Percentiles rank a stretch among this genome's conserved stretches.
Evolutionary conservation across 2,113 vertebrate species (phyloP).

Genomic region (Thunnus maccoyii): DNA sequence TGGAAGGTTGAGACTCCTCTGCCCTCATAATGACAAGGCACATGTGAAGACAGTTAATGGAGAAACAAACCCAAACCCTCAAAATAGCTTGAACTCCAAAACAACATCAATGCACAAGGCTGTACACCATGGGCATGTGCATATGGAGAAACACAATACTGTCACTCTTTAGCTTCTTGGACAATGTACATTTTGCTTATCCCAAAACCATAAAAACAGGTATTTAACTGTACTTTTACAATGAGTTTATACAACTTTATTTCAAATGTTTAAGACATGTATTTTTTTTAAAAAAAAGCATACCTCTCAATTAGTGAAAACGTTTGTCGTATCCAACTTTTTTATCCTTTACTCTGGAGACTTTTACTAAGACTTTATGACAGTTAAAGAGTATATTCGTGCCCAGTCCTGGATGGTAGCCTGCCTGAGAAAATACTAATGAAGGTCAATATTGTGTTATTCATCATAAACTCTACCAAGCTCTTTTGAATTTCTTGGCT

Average conservation of each 20-base stretch:
- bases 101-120: constrained; percentile 44
- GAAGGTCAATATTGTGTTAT: constrained; percentile 11
- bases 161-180: not conserved
- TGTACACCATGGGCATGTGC: not conserved
- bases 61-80: constrained; percentile 72
- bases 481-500: constrained; percentile 18
- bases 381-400: not conserved
- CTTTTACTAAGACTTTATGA: constrained; percentile 11
- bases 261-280: not conserved
- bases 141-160: constrained; percentile 10
- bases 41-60: constrained; percentile 74
- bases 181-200: constrained; percentile 16
- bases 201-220: not conserved
- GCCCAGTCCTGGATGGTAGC: constrained; percentile 2
- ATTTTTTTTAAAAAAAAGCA: not conserved
- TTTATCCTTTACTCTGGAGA: not conserved
- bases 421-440: constrained; percentile 11
- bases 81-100: constrained; percentile 75
- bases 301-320: too few species aligned
- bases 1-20: constrained; percentile 71
- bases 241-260: not conserved
- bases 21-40: constrained; percentile 83
- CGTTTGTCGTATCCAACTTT: not conserved
- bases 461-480: constrained; percentile 11
- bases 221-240: not conserved